Percentiles rank a stretch among this genome's conserved stretches.
Evolutionary conservation across 92 coral and sea anemone species (phyloP).

Genomic region (Porites lobata): DNA sequence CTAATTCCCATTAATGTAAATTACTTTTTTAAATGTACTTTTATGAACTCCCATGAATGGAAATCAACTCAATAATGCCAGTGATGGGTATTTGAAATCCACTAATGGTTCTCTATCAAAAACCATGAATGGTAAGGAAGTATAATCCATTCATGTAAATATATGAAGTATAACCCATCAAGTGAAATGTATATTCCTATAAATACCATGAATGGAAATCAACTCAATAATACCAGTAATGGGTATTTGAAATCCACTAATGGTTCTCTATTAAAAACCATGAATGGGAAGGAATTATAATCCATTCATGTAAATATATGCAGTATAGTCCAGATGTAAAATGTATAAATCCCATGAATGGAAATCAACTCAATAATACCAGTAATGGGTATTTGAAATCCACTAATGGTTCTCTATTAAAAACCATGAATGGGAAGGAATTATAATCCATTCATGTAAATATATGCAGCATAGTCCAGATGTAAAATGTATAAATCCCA

Average conservation of each 20-base stretch:
- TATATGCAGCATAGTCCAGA: too few species aligned
- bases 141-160: not conserved
- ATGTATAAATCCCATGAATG: conserved; percentile 10
- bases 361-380: not conserved
- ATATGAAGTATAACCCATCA: too few species aligned
- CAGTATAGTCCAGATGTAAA: not conserved
- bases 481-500: not conserved
- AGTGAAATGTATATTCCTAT: not conserved
- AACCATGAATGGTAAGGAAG: too few species aligned
- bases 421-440: too few species aligned
- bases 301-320: conserved; percentile 9
- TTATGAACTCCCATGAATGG: conserved; percentile 7
- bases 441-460: not conserved
- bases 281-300: too few species aligned
- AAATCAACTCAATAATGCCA: not conserved
- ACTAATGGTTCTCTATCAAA: too few species aligned
- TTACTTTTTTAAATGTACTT: conserved; percentile 9
- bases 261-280: not conserved
- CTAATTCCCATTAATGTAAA: conserved; percentile 25
- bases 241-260: conserved; percentile 20
- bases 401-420: too few species aligned
- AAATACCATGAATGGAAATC: conserved; percentile 28
- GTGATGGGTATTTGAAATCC: too few species aligned
- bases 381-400: too few species aligned
- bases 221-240: conserved; percentile 12